phyloP scores from a whole-genome alignment of 2,113 vertebrate species.

The Gorilla gorilla region DNA sequence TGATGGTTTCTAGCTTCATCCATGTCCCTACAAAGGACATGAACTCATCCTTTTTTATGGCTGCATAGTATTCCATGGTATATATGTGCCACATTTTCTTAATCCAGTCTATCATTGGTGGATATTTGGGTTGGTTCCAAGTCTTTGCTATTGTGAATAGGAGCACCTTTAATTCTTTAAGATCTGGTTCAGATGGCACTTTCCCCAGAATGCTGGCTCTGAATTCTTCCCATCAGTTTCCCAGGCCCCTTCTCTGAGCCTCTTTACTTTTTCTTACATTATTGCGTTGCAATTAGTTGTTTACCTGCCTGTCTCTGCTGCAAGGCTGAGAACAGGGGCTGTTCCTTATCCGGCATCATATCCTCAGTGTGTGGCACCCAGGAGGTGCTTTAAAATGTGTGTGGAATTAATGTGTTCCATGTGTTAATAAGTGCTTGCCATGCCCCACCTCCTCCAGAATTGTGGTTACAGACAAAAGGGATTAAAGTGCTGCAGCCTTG shows the following conservation, averaged over 20 bases:
- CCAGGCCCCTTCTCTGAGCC: not conserved
- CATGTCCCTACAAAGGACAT: no score
- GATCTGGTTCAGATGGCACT: not conserved
- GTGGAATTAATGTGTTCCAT: not conserved
- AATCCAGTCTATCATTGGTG: no score
- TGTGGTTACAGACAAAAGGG: not conserved
- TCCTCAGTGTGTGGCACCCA: not conserved
- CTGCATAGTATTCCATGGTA: no score
- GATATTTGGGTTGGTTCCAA: no score
- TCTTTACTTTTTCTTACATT: not conserved
- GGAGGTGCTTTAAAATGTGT: not conserved
- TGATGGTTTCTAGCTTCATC: no score
- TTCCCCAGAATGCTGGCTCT: not conserved
- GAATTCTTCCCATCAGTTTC: not conserved
- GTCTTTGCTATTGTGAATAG: no score
- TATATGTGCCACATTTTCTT: no score
- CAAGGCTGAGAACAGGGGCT: not conserved
- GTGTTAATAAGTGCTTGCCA: not conserved
- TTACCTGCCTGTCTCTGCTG: not conserved
- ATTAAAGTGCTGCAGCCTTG: accelerated
- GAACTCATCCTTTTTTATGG: no score
- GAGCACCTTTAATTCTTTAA: not conserved
- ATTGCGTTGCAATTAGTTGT: no score
- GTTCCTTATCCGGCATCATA: not conserved
- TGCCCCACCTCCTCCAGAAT: no score